These are phyloP conservation scores for Presbytis comata DNA, from an alignment of 2,797 vertebrate species.

Conservation along the genomic window DNA sequence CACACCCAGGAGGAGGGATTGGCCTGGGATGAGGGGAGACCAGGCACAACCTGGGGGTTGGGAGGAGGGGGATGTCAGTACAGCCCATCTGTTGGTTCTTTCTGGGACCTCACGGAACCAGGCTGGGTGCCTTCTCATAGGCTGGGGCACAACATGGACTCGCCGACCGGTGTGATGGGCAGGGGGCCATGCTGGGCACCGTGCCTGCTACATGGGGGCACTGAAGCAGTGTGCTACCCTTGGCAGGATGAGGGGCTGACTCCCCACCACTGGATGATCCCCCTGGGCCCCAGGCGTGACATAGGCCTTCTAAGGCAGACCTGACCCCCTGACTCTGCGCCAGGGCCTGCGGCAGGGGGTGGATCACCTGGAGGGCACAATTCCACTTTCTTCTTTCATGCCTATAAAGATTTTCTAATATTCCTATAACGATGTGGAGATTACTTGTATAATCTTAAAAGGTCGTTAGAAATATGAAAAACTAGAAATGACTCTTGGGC, in stretches of 20 bases:
- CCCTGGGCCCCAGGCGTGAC: rapidly evolving
- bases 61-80: not conserved
- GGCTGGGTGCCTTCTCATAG: no score
- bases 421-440: not conserved
- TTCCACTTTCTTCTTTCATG: not conserved
- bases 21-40: not conserved
- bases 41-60: rapidly evolving
- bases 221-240: rapidly evolving
- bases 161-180: rapidly evolving
- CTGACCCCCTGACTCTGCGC: not conserved
- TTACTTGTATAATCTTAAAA: not conserved
- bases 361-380: not conserved
- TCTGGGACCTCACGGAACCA: not conserved
- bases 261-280: rapidly evolving
- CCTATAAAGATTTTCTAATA: not conserved
- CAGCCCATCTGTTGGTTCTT: not conserved
- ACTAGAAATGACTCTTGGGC: not conserved
- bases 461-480: not conserved
- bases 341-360: not conserved
- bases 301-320: rapidly evolving
- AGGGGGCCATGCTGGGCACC: not conserved
- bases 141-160: not conserved
- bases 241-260: rapidly evolving
- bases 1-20: no score
- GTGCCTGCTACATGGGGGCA: not conserved